Percentiles rank a stretch among this genome's conserved stretches.
Evolutionary conservation across 2,888 invertebrate species (phyloP).

Genomic region (Stictocephala bisonia): DNA sequence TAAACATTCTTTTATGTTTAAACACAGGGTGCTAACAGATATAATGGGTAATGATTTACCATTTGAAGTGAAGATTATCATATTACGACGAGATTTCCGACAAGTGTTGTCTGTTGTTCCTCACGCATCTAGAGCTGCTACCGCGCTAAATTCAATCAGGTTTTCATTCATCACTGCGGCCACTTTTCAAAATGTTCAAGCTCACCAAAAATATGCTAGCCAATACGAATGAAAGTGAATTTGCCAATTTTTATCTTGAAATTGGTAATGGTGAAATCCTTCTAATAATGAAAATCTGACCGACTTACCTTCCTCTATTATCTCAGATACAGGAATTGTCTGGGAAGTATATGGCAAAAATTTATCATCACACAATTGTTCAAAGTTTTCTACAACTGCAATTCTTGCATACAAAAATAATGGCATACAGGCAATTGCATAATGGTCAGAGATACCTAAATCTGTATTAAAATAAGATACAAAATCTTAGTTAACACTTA

Average conservation of each 20-base stretch:
- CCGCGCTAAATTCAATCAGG: neutral
- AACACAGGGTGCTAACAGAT: constrained; percentile 54
- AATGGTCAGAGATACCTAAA: no score
- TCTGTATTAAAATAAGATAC: no score
- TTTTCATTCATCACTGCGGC: no score
- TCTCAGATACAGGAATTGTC: neutral
- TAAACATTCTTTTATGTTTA: constrained; percentile 51
- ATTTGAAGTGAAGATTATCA: constrained; percentile 56
- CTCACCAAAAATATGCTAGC: no score
- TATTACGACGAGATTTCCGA: constrained; percentile 48
- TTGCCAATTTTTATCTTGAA: neutral
- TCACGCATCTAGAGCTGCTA: neutral
- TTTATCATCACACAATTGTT: no score
- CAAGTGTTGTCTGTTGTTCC: constrained; percentile 28
- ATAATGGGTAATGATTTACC: no score
- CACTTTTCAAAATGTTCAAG: no score
- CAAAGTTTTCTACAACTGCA: neutral
- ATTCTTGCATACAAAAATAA: neutral
- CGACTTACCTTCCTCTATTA: neutral
- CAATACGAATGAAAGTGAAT: neutral
- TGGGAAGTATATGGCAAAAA: neutral
- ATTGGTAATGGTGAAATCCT: neutral
- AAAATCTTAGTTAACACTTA: no score
- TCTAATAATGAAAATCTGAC: neutral
- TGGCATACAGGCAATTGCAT: no score